phyloP scores from a whole-genome alignment of 2,888 invertebrate genomes.

The Spialia ferax region DNA sequence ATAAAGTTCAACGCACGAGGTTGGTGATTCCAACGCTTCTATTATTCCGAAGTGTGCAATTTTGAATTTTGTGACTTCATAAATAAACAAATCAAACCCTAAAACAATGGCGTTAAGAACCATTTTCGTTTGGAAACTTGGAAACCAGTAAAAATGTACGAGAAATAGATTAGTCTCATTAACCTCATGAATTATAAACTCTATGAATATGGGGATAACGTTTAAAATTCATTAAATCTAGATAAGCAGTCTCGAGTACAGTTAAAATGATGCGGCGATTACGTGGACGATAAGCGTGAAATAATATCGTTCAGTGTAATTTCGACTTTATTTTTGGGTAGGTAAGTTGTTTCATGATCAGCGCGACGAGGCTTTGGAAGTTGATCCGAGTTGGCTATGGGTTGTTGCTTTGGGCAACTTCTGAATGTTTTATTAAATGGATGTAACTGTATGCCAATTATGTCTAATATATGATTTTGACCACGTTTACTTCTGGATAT shows the following conservation, averaged over 20 bases:
- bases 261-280: constrained; percentile 9
- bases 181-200: background rate
- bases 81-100: background rate
- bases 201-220: background rate
- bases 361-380: background rate
- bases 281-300: constrained; percentile 2
- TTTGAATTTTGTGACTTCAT: background rate
- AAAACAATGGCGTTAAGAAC: background rate
- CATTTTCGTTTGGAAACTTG: background rate
- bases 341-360: background rate
- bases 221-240: background rate
- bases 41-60: background rate
- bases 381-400: background rate
- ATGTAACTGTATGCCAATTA: background rate
- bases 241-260: background rate
- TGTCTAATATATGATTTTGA: too few species aligned
- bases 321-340: background rate
- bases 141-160: background rate
- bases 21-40: background rate
- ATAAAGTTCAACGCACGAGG: background rate
- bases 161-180: background rate
- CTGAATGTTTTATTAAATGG: background rate
- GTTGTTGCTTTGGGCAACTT: background rate
- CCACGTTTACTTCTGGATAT: too few species aligned
- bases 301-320: background rate